These are phyloP conservation scores for Thymelicus lineola DNA, from an alignment of 2,888 invertebrate species.

Conservation along the genomic window DNA sequence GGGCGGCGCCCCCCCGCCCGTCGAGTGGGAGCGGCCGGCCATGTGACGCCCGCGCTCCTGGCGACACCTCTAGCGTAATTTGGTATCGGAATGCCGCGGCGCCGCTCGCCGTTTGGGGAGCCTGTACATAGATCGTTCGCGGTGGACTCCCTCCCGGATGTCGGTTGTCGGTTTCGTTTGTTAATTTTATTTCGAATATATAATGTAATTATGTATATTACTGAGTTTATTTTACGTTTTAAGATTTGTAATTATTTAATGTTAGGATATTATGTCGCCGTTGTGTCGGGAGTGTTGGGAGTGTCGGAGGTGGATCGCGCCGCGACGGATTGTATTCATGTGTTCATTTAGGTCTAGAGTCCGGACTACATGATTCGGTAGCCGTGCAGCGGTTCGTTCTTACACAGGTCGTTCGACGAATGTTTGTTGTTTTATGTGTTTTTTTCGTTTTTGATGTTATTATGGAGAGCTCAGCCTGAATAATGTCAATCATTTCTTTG, in stretches of 20 bases:
- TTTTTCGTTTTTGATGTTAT: conserved; percentile 79
- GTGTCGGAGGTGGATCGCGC: conserved; percentile 58
- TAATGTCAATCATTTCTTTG: conserved; percentile 84
- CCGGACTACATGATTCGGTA: conserved; percentile 74
- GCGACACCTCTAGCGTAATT: conserved; percentile 46
- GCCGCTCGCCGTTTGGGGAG: conserved; percentile 32
- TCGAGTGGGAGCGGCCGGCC: conserved; percentile 81
- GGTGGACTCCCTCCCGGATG: conserved; percentile 40
- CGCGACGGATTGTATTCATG: conserved; percentile 79
- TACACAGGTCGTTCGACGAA: conserved; percentile 71
- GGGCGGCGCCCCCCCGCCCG: conserved; percentile 71
- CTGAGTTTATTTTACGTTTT: conserved; percentile 81
- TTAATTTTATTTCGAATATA: conserved; percentile 77
- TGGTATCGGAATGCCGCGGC: conserved; percentile 41
- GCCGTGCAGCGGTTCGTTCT: conserved; percentile 66
- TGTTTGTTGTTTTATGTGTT: conserved; percentile 82
- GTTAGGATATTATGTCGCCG: conserved; percentile 65
- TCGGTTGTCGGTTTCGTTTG: conserved; percentile 66
- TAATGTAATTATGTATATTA: conserved; percentile 85
- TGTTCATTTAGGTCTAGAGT: conserved; percentile 84
- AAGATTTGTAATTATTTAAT: conserved; percentile 82
- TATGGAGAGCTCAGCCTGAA: conserved; percentile 78
- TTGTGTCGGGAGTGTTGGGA: conserved; percentile 59
- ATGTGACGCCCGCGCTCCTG: conserved; percentile 67
- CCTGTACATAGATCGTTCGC: conserved; percentile 25